A percentile compares a stretch with the other conserved stretches of the same genome.
These are phyloP conservation scores for Prunella himalayana DNA, from an alignment of 2,113 vertebrate genomes.

Conservation along the genomic window DNA sequence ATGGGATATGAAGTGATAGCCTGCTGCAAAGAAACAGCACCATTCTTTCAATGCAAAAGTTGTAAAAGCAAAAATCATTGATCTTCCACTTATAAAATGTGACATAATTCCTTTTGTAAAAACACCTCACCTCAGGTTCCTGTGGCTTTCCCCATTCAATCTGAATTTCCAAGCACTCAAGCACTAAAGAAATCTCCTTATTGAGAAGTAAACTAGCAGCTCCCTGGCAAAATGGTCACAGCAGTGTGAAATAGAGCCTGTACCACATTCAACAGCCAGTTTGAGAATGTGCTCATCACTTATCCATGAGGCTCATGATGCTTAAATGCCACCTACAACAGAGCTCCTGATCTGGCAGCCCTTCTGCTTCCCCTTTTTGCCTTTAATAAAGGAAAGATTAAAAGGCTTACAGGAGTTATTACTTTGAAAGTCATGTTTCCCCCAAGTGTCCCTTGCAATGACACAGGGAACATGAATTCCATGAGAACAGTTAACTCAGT, in stretches of 20 bases:
- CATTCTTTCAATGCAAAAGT: not conserved
- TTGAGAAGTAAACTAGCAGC: conserved; percentile 21
- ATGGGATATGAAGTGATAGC: not conserved
- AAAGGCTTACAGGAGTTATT: not conserved
- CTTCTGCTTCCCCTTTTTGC: not conserved
- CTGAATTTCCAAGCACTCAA: conserved; percentile 28
- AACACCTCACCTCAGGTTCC: not conserved
- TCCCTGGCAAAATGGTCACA: not conserved
- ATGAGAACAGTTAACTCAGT: not conserved
- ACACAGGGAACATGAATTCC: not conserved
- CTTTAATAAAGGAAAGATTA: conserved; percentile 33
- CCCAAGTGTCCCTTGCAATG: not conserved
- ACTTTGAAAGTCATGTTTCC: not conserved
- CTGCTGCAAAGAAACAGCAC: not conserved
- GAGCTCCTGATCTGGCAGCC: not conserved
- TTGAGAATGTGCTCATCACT: not conserved
- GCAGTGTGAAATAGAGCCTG: conserved; percentile 22
- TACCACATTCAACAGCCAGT: not conserved
- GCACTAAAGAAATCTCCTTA: conserved; percentile 15
- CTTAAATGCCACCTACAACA: conserved; percentile 44
- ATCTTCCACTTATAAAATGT: not conserved
- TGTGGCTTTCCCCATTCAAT: not conserved
- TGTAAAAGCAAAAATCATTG: not conserved
- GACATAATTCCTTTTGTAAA: not conserved
- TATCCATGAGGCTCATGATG: not conserved